Base-by-base conservation (phyloP, 2,888 invertebrate species). In the Lysandra coridon region DNA sequence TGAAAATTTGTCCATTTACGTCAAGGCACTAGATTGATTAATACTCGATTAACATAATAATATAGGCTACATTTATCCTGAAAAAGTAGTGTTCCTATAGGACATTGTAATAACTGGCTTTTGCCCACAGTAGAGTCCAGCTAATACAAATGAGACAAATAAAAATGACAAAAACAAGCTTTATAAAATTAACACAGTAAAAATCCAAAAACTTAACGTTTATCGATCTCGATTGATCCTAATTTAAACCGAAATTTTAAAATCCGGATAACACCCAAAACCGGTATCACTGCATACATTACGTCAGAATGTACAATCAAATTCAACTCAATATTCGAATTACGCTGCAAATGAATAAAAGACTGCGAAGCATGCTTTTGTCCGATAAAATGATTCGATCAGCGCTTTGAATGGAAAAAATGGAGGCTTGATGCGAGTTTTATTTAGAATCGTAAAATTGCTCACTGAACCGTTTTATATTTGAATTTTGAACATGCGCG, bases 291-390 rank as follows among this genome's bases (percentile, higher is more conserved):
- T 76, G 76, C 76, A 33, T 57, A 57, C 57, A 76, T 76, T 76
- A 57, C 37, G 76, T 33, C 17, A 76, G 57, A 76, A 33, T 76
- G 57, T 57, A 76, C 76, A 57, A 57, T 82, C 79, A 80, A 81
- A 81, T 78, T 77, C 80, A 80, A 77, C 77, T 79, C 79, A 74
- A 81, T 81, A 80, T 81, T 75, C 80, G 78, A 81, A 80, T 80
- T 82, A 79, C 79, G 81, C 79, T 80, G 80, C 79, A 80, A 82
- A 80, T 80, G 80, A 78, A 81, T 78, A 80, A 82, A 81, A 81
- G 79, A 80, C 78, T 77, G 76, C 76, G 74, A 37, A 53, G 78
- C 80, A 80, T 80, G 80, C 80, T 79, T 79, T 81, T 81, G 79
- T 80, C 75, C 80, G 80, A 80, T 79, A 79, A 80, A 82, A 80